A percentile compares a stretch with the other conserved stretches of the same genome.
phyloP scores from a whole-genome alignment of 1,140 invertebrate genomes.

The Lethrus apterus region DNA sequence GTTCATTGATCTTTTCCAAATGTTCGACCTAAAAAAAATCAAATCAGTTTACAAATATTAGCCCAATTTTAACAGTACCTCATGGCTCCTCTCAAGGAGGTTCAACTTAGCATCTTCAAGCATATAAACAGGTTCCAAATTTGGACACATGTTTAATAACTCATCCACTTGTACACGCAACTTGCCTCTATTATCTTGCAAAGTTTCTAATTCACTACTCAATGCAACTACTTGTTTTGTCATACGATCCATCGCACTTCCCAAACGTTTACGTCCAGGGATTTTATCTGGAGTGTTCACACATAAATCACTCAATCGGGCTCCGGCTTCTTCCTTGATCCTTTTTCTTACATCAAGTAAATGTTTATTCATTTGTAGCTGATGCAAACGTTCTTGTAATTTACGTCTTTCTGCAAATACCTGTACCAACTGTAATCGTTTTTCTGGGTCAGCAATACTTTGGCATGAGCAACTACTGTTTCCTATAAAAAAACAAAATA shows the following conservation, averaged over 20 bases:
- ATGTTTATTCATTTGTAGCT: conserved; percentile 3
- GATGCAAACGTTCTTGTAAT: conserved; percentile 1
- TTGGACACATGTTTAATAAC: conserved; percentile 2
- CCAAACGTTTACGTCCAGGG: conserved; percentile 42
- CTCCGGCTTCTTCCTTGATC: conserved; percentile 43
- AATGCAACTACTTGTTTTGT: conserved; percentile 42
- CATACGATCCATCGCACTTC: conserved; percentile 42
- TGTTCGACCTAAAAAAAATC: conserved; percentile 20
- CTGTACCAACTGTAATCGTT: not conserved
- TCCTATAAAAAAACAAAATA: conserved; percentile 27
- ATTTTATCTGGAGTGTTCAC: conserved; percentile 35
- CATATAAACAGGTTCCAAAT: not conserved
- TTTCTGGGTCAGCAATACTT: conserved; percentile 30
- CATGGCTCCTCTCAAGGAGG: not conserved
- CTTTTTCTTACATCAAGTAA: conserved; percentile 40
- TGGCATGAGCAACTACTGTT: conserved; percentile 32
- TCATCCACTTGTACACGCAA: not conserved
- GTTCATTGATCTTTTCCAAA: conserved; percentile 19
- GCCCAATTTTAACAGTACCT: conserved; percentile 1
- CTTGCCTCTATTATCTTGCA: conserved; percentile 19
- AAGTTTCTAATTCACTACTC: conserved; percentile 34
- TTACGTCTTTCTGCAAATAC: conserved; percentile 1
- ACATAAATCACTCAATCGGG: conserved; percentile 40
- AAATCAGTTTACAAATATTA: conserved; percentile 3
- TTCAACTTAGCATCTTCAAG: conserved; percentile 6